phyloP scores from a whole-genome alignment of 2,888 invertebrate genomes.

The Danaus chrysippus region DNA sequence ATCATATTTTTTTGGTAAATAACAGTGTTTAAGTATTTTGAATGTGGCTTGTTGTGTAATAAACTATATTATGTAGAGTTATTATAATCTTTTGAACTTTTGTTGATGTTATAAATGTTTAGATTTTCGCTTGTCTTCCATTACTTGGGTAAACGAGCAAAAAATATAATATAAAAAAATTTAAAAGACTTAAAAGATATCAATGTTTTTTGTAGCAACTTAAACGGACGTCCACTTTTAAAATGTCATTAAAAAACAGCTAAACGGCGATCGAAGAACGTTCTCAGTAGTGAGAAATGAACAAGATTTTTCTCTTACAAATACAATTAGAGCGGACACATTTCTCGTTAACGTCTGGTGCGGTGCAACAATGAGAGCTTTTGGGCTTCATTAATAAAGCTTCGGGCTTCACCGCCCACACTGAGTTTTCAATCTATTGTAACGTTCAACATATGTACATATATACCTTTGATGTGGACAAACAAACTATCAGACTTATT shows the following conservation, averaged over 20 bases:
- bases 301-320: conserved; percentile 64
- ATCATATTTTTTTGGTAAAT: no score
- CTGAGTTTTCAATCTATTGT: conserved; percentile 6
- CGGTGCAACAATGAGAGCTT: conserved; percentile 50
- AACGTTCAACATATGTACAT: background rate
- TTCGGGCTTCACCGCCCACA: conserved; percentile 21
- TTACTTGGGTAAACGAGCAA: no score
- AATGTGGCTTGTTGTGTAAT: no score
- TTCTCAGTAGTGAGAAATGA: conserved; percentile 51
- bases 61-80: no score
- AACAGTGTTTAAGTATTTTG: no score
- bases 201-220: background rate
- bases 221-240: background rate
- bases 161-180: no score
- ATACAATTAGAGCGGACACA: conserved; percentile 65
- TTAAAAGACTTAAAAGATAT: no score
- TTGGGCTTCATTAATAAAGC: conserved; percentile 38
- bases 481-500: no score
- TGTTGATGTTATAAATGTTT: no score
- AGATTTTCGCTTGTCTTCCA: no score
- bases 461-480: conserved; percentile 18
- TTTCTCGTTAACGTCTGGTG: conserved; percentile 54
- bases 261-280: conserved; percentile 19
- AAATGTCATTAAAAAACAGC: conserved; percentile 9
- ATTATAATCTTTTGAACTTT: no score